These are phyloP conservation scores for Alosa alosa DNA, from an alignment of 2,113 vertebrate genomes.

Conservation along the genomic window DNA sequence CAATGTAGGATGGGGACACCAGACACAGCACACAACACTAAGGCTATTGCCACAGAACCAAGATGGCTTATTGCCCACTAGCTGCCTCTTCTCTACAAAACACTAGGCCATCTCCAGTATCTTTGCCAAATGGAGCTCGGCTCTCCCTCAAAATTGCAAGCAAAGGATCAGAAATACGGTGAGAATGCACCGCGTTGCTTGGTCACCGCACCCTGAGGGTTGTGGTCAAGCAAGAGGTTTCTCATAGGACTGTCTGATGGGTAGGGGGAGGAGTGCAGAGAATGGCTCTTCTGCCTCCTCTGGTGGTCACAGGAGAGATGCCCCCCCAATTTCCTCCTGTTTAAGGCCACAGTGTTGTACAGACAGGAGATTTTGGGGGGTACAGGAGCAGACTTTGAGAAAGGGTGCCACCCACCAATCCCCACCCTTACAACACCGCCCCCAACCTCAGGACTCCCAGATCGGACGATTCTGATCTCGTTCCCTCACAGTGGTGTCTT, in stretches of 20 bases:
- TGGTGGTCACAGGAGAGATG: not conserved
- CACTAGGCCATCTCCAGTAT: not conserved
- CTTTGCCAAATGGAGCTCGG: not conserved
- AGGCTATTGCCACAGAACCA: not conserved
- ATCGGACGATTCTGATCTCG: not conserved
- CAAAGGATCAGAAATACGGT: not conserved
- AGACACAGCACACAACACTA: not conserved
- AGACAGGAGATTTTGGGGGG: conserved; percentile 28
- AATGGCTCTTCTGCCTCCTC: not conserved
- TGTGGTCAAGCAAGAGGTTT: not conserved
- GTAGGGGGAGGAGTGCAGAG: conserved; percentile 4
- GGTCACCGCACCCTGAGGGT: not conserved
- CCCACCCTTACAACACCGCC: not conserved
- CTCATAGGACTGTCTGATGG: conserved; percentile 11
- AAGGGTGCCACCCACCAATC: not conserved
- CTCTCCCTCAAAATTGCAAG: not conserved
- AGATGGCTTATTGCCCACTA: not conserved
- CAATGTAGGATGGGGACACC: not conserved
- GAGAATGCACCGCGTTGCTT: not conserved
- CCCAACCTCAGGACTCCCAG: not conserved
- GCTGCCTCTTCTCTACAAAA: not conserved
- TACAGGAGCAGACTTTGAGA: not conserved
- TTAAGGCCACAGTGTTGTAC: conserved; percentile 52
- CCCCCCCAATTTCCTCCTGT: conserved; percentile 15
- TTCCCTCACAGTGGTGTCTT: not conserved